Conservation (phyloP, 2,888 invertebrate species). For the Drosophila suboccidentalis region DNA sequence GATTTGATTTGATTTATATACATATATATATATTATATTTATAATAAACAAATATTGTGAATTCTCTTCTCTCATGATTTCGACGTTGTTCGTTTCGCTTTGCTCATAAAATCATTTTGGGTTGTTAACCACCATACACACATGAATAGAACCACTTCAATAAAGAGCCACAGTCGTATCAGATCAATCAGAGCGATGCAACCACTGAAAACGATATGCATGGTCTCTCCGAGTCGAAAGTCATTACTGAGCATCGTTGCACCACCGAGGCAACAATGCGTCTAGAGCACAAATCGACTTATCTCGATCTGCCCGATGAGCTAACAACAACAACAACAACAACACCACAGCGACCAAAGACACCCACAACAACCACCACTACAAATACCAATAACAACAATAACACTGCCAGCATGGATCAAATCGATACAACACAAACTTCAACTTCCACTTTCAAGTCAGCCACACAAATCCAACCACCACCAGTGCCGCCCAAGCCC, state of each 20-base stretch:
- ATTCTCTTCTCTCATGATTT: conserved; percentile 82
- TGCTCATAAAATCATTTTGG: conserved; percentile 65
- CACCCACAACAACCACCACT: conserved; percentile 55
- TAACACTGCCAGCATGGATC: conserved; percentile 63
- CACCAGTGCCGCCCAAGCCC: conserved; percentile 82
- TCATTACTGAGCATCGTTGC: conserved; percentile 86
- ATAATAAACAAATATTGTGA: conserved; percentile 82
- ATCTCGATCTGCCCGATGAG: conserved; percentile 82
- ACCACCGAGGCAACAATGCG: conserved; percentile 86
- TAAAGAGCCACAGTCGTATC: conserved; percentile 82
- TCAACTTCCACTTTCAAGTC: conserved; percentile 3
- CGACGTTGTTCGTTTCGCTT: conserved; percentile 81
- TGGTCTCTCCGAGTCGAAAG: conserved; percentile 85
- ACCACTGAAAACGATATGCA: conserved; percentile 83
- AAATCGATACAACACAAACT: conserved; percentile 62
- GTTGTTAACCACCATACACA: conserved; percentile 41
- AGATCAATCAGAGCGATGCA: conserved; percentile 79
- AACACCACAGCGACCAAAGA: conserved; percentile 31
- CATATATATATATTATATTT: conserved; percentile 39
- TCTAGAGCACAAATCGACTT: conserved; percentile 85
- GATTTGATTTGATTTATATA: conserved; percentile 63
- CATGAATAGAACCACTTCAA: conserved; percentile 70
- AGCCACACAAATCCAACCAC: conserved; percentile 48
- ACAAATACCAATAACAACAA: conserved; percentile 44
- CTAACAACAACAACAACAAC: conserved; percentile 55